These are phyloP conservation scores for Onychomys torridus DNA, from an alignment of 2,797 vertebrate species.

Conservation along the genomic window DNA sequence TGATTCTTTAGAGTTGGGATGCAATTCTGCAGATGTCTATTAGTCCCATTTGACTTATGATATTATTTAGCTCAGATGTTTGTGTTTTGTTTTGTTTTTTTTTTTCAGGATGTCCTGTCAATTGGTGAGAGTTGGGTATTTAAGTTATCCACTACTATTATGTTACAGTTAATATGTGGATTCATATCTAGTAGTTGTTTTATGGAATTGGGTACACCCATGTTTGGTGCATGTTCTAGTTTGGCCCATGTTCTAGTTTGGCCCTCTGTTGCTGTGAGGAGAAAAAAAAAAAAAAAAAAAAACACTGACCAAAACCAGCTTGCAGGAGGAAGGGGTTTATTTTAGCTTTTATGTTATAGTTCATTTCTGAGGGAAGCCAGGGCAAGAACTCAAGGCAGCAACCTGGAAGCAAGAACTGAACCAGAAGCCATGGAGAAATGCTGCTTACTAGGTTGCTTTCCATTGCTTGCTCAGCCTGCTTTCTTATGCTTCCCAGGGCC, in stretches of 20 bases:
- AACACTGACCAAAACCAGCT: neutral
- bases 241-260: neutral
- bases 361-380: neutral
- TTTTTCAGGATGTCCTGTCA: neutral
- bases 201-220: neutral
- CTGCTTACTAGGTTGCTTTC: neutral
- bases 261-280: neutral
- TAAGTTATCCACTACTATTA: neutral
- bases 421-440: neutral
- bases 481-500: neutral
- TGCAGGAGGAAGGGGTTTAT: neutral
- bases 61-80: neutral
- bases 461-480: neutral
- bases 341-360: neutral
- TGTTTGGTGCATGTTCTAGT: neutral
- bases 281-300: neutral
- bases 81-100: neutral
- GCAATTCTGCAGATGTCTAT: neutral
- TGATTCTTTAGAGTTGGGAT: neutral
- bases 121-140: neutral
- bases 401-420: neutral
- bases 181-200: neutral
- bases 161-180: neutral
- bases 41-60: neutral
- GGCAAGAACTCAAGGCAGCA: neutral